Evolutionary conservation across 2,797 vertebrate species (phyloP).

Genomic region (Echiichthys vipera): DNA sequence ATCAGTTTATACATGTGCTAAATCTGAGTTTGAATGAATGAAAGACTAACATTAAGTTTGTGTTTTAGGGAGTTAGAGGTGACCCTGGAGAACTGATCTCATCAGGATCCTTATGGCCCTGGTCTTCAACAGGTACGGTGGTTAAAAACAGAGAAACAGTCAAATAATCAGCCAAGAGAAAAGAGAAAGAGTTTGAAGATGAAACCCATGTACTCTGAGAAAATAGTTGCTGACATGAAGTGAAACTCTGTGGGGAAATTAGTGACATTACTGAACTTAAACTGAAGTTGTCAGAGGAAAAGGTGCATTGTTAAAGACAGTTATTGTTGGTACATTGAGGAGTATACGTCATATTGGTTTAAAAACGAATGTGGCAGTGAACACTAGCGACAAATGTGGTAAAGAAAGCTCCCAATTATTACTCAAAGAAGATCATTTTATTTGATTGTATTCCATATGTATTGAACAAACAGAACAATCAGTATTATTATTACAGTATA

Average conservation of each 20-base stretch:
- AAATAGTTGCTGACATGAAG: neutral
- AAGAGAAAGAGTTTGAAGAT: neutral
- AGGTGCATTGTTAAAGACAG: neutral
- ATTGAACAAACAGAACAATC: neutral
- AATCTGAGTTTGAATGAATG: neutral
- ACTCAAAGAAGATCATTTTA: neutral
- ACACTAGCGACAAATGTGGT: neutral
- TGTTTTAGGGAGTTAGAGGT: conserved; percentile 79
- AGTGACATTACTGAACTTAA: neutral
- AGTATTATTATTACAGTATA: neutral
- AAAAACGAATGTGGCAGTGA: neutral
- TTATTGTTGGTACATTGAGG: neutral
- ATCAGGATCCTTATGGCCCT: conserved; percentile 16
- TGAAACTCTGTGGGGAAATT: conserved; percentile 29
- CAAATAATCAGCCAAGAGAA: neutral
- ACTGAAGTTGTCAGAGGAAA: neutral
- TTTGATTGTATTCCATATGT: neutral
- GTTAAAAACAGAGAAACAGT: neutral
- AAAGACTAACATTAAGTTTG: conserved; percentile 22
- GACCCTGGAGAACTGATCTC: conserved; percentile 77
- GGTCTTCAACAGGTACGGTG: conserved; percentile 60
- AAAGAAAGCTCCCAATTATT: neutral
- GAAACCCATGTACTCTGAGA: neutral
- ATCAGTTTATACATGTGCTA: no score
- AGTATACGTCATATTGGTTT: neutral